phyloP scores from a whole-genome alignment of 2,888 invertebrate species.

The Suillia variegata region DNA sequence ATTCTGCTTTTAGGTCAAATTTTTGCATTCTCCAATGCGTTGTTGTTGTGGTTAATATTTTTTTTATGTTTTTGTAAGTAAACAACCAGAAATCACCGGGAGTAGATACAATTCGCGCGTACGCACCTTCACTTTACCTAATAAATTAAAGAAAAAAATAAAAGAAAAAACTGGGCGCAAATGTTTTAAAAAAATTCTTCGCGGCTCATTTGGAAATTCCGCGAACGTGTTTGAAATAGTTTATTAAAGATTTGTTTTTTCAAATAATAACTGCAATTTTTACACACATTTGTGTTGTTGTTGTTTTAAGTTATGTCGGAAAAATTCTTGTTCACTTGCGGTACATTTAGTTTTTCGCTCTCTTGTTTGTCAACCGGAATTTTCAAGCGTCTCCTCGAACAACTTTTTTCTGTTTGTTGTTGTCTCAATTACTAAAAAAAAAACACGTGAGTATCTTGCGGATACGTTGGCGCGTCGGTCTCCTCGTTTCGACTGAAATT shows the following conservation, averaged over 20 bases:
- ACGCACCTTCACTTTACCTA: constrained; percentile 15
- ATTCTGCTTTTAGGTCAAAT: not conserved
- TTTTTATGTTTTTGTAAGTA: not conserved
- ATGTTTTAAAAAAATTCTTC: no score
- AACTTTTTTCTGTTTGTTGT: not conserved
- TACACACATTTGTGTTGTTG: not conserved
- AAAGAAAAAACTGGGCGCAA: no score
- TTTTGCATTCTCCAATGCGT: not conserved
- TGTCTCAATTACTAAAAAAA: not conserved
- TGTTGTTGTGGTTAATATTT: not conserved
- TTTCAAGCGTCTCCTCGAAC: not conserved
- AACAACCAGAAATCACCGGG: not conserved
- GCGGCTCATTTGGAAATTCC: not conserved
- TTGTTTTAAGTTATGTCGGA: not conserved
- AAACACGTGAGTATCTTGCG: not conserved
- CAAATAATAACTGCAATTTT: not conserved
- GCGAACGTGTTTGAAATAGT: not conserved
- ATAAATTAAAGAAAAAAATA: no score
- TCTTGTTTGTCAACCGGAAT: not conserved
- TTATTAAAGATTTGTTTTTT: not conserved
- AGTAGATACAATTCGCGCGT: no score
- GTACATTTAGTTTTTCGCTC: not conserved
- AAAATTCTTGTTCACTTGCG: not conserved
- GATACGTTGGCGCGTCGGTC: constrained; percentile 7
- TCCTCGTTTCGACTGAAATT: constrained; percentile 14